Conservation (phyloP, 2,113 vertebrate species). For the Hippocampus guttulatus region DNA sequence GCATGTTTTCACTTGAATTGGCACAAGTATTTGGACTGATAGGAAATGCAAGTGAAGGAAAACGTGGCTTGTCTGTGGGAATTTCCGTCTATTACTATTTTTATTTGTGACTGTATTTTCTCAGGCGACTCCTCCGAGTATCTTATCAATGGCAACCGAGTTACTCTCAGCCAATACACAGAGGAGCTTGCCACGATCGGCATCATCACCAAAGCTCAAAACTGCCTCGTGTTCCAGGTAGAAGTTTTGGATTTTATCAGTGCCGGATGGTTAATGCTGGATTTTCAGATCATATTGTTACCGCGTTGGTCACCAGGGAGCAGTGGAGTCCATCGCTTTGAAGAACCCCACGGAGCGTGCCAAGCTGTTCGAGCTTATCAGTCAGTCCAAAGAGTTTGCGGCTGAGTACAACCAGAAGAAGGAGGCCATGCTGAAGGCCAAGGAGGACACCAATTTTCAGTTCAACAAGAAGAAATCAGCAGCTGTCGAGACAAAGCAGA, state of each 20-base stretch:
- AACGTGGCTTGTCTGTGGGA: not conserved
- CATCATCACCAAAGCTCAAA: slow-evolving; percentile 83
- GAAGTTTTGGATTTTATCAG: slow-evolving; percentile 10
- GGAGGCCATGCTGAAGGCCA: slow-evolving; percentile 77
- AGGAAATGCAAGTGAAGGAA: not conserved
- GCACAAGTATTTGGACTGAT: not conserved
- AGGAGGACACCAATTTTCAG: slow-evolving; percentile 84
- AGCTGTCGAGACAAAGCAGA: slow-evolving; percentile 80
- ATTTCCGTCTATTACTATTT: not conserved
- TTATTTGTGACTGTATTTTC: slow-evolving; percentile 11
- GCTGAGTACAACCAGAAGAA: slow-evolving; percentile 83
- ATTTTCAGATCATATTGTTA: not conserved
- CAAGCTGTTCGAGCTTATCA: slow-evolving; percentile 87
- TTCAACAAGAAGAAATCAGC: slow-evolving; percentile 86
- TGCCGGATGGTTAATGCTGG: not conserved
- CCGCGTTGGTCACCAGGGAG: slow-evolving; percentile 72
- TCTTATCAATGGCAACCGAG: slow-evolving; percentile 64
- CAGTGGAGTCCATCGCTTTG: slow-evolving; percentile 88
- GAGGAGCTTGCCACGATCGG: slow-evolving; percentile 81
- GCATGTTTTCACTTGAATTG: slow-evolving; percentile 4
- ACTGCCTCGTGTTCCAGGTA: slow-evolving; percentile 94
- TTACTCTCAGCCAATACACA: slow-evolving; percentile 74
- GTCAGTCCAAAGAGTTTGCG: slow-evolving; percentile 78
- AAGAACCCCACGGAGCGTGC: slow-evolving; percentile 87
- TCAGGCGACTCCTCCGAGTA: slow-evolving; percentile 81